Conservation (phyloP, 2,888 invertebrate genomes). For the Nymphalis polychloros region DNA sequence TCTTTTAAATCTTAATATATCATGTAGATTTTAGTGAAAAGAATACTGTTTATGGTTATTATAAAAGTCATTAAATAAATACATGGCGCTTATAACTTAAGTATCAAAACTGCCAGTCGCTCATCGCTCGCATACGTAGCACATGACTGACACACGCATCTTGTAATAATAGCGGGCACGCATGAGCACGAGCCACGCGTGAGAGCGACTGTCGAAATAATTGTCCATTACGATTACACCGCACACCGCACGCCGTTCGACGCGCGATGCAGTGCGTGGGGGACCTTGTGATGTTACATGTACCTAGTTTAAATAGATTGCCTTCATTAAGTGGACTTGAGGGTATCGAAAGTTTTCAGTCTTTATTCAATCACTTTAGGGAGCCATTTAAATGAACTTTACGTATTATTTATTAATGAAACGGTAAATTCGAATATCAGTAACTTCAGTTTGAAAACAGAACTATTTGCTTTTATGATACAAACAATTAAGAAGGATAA, state of each 20-base stretch:
- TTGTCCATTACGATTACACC: constrained; percentile 73
- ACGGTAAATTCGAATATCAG: not conserved
- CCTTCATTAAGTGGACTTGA: constrained; percentile 28
- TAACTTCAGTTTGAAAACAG: not conserved
- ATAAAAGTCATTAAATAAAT: no score
- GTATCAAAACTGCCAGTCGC: constrained; percentile 38
- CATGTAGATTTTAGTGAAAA: no score
- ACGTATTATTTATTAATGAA: not conserved
- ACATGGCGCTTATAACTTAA: not conserved
- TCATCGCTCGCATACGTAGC: constrained; percentile 38
- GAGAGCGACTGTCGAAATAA: constrained; percentile 79
- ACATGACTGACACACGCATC: constrained; percentile 54
- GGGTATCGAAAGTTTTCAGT: constrained; percentile 14
- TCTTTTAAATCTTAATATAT: no score
- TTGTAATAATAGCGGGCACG: constrained; percentile 63
- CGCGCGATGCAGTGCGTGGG: constrained; percentile 33
- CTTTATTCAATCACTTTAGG: not conserved
- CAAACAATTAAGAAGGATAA: no score
- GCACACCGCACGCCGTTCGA: constrained; percentile 17
- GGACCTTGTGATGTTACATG: constrained; percentile 25
- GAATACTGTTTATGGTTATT: no score
- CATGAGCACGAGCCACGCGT: constrained; percentile 78
- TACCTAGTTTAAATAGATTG: constrained; percentile 26
- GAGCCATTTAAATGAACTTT: not conserved
- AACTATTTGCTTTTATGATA: not conserved